phyloP scores from a whole-genome alignment of 2,888 invertebrate genomes.

The Linnaemya tessellans region DNA sequence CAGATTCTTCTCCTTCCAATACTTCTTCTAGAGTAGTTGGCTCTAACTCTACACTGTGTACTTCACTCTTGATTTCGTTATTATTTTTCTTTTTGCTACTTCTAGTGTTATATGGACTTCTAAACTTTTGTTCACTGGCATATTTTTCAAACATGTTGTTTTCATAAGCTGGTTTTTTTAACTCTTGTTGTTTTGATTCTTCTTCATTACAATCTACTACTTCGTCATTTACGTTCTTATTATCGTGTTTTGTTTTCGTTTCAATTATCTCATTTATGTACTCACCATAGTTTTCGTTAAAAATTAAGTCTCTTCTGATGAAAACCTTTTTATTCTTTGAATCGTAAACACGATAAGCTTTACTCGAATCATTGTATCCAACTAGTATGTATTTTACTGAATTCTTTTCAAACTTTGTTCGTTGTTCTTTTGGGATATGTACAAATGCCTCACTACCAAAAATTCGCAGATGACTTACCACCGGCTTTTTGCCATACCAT shows the following conservation, averaged over 20 bases:
- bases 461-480: constrained; percentile 5
- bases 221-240: too few species aligned
- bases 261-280: too few species aligned
- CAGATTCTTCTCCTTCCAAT: constrained; percentile 27
- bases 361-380: constrained; percentile 5
- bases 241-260: too few species aligned
- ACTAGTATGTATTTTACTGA: neutral
- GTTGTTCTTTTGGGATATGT: neutral
- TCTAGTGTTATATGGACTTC: constrained; percentile 4
- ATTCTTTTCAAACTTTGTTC: neutral
- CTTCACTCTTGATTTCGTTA: constrained; percentile 20
- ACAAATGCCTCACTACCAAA: constrained; percentile 6
- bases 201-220: too few species aligned
- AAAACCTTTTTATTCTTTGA: neutral
- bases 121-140: neutral
- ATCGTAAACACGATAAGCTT: constrained; percentile 8
- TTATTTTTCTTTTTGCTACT: constrained; percentile 2
- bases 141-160: neutral
- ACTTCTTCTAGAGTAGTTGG: constrained; percentile 51
- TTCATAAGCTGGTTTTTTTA: neutral
- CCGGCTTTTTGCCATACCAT: constrained; percentile 7
- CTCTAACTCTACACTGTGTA: constrained; percentile 30
- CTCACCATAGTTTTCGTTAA: neutral
- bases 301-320: neutral
- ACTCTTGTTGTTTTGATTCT: neutral